These are phyloP conservation scores for Petrocephalus zakoni DNA, from an alignment of 2,113 vertebrate genomes.

Conservation along the genomic window DNA sequence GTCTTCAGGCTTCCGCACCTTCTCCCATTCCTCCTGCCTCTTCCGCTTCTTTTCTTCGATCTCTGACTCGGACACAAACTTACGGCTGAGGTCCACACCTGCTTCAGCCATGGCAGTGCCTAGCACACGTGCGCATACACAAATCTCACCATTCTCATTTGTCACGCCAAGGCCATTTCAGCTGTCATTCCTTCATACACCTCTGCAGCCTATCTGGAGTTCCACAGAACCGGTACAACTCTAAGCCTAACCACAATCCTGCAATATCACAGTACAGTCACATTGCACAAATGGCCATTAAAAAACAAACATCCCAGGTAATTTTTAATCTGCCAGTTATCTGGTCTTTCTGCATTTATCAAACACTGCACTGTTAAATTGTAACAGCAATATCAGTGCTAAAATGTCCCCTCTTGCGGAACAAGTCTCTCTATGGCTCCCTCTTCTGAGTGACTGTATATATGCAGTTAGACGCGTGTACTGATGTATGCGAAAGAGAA, in stretches of 20 bases:
- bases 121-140: constrained; percentile 32
- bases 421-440: not conserved
- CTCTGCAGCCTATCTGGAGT: not conserved
- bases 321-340: not conserved
- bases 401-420: not conserved
- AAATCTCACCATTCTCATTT: not conserved
- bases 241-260: not conserved
- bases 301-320: not conserved
- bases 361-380: not conserved
- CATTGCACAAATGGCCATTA: not conserved
- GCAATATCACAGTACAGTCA: not conserved
- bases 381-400: not conserved
- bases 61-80: constrained; percentile 88
- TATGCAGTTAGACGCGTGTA: not conserved
- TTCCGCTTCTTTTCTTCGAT: constrained; percentile 85
- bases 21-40: constrained; percentile 96
- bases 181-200: not conserved
- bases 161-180: not conserved
- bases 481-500: not conserved
- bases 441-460: constrained; percentile 4
- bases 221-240: not conserved
- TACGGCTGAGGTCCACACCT: constrained; percentile 78
- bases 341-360: not conserved
- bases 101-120: constrained; percentile 64
- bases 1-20: constrained; percentile 91